Conservation (phyloP, 2,797 vertebrate species). For the Paramormyrops hopkinsi region DNA sequence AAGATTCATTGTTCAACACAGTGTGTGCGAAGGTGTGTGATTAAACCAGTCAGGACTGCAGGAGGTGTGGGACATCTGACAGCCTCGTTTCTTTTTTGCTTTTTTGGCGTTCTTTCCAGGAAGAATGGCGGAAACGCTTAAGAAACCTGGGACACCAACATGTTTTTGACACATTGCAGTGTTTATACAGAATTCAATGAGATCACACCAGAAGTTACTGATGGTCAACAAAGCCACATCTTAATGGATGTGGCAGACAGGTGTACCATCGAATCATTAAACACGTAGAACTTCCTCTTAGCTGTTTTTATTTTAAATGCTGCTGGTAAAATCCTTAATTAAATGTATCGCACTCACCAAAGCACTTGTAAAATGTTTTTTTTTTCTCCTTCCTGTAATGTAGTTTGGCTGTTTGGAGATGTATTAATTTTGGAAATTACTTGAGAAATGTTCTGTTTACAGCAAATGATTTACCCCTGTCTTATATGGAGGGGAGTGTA, state of each 20-base stretch:
- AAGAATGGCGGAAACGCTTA: background rate
- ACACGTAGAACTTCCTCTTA: background rate
- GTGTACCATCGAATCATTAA: background rate
- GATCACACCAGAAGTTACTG: background rate
- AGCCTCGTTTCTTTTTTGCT: background rate
- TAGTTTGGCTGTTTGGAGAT: background rate
- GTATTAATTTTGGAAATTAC: background rate
- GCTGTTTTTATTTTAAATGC: background rate
- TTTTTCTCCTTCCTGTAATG: no score
- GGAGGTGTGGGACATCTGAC: background rate
- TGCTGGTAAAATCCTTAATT: background rate
- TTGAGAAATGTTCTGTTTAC: background rate
- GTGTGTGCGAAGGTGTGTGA: background rate
- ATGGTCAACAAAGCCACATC: background rate
- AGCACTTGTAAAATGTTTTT: background rate
- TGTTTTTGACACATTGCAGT: background rate
- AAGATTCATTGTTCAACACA: background rate
- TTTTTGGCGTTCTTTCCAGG: background rate
- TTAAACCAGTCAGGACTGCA: background rate
- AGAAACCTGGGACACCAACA: background rate
- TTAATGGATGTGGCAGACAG: background rate
- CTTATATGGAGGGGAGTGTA: background rate
- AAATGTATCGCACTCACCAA: background rate
- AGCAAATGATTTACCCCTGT: background rate
- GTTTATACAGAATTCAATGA: background rate